Base-by-base conservation (phyloP, 1,140 invertebrate genomes). In the Drosophila sulfurigaster region DNA sequence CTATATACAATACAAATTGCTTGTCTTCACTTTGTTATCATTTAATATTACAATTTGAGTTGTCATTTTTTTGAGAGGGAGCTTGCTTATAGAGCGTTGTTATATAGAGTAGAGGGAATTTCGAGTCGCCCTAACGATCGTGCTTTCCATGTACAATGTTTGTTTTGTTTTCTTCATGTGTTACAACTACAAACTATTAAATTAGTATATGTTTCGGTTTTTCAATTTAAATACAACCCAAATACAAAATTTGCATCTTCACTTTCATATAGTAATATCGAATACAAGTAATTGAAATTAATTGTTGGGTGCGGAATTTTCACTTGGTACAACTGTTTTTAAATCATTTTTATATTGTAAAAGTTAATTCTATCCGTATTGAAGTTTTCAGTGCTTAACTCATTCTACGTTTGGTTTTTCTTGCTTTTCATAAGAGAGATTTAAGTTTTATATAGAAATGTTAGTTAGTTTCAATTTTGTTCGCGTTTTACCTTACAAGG, bases 41-140 rank as follows among this genome's bases (percentile, higher is more conserved):
- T 48, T 79, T 77, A 85, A 76, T 86, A 76, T 86, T 91, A 88
- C 80, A 86, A 83, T 79, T 89, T 91, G 85, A 91, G 78, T 89
- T 91, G 89, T 91, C 89, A 91, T 87, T 91, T 75, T 54, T 20
- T 70, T 41, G 43, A 52, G 35, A 32, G 45, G 25, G 73, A 59
- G 66, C 71, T 79, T 78, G 66, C 68, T 79, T 78, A 83, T 70
- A 35, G 38, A 51, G 38, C 52, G 20, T 5, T 28, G n/a, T n/a
- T n/a, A n/a, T 3, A 20, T 43, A 5, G 20, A 41, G 59, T 15
- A 15, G 57, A 20, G 56, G 49, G 49, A 20, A 28, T 41, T 32
- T 65, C 3, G 13, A 75, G 75, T 79, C 76, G 69, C 68, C 62
- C 66, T 75, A 59, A 58, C 56, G 72, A 76, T 78, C 71, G 68